Percentiles rank a stretch among this genome's conserved stretches.
phyloP scores from a whole-genome alignment of 2,888 invertebrate species.

The Noctua comes region DNA sequence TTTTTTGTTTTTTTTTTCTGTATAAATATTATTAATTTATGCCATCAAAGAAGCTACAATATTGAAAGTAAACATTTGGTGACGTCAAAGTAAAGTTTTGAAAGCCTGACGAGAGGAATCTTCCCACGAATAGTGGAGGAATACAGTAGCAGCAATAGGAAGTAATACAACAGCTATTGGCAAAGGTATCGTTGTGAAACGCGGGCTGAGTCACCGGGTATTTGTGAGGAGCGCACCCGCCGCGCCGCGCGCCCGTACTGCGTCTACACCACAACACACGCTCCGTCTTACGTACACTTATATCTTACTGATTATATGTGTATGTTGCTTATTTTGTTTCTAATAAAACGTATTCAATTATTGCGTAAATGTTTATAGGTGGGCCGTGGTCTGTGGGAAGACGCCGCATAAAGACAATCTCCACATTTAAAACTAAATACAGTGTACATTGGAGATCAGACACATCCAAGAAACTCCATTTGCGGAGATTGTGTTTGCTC shows the following conservation, averaged over 20 bases:
- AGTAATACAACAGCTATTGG: constrained; percentile 88
- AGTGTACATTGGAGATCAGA: neutral
- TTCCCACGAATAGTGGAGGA: constrained; percentile 64
- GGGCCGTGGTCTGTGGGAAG: neutral
- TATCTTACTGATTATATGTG: constrained; percentile 41
- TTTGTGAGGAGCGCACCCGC: constrained; percentile 79
- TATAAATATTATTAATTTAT: constrained; percentile 11
- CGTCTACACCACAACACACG: constrained; percentile 70
- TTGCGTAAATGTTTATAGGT: constrained; percentile 3
- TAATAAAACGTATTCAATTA: constrained; percentile 35
- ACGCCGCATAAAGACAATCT: neutral
- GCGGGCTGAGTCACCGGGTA: constrained; percentile 85
- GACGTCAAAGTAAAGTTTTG: constrained; percentile 22
- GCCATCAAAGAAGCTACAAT: constrained; percentile 42
- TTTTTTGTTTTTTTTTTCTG: neutral
- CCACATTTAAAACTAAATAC: too few relatives aligned
- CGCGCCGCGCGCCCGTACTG: constrained; percentile 58
- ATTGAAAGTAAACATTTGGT: constrained; percentile 27
- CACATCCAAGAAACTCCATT: neutral
- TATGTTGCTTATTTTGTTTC: constrained; percentile 33
- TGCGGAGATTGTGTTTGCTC: neutral
- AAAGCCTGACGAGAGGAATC: constrained; percentile 57
- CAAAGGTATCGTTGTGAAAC: constrained; percentile 88
- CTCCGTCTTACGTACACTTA: constrained; percentile 66
- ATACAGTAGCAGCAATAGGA: constrained; percentile 82